Base-by-base conservation (phyloP, 2,888 invertebrate species). In the Eilema depressum region DNA sequence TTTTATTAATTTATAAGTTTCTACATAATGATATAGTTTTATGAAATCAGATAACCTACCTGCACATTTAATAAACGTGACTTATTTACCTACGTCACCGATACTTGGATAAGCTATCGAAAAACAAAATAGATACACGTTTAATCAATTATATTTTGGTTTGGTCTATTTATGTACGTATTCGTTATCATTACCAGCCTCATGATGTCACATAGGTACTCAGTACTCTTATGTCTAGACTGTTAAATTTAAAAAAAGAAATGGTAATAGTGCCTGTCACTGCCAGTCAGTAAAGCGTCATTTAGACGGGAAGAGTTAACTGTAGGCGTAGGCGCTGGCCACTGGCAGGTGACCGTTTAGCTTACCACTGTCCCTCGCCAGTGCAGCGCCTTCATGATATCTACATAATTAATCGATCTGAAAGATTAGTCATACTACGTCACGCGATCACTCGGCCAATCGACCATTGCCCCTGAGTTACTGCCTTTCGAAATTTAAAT, bases 401-500 rank as follows among this genome's bases (percentile, higher is more conserved):
- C 47, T 20, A 37, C 23, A 25, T 47, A 63, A 41, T 63, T 20
- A 2, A 47, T 0, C n/a, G 26, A 63, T 41, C 61, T 53, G 20
- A 47, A 64, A 0, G 63, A 63, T 26, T 53, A 26, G 5, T 64
- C 28, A 30, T 64, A n/a, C 53, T n/a, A 20, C n/a, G 47, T 7
- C 64, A 64, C 47, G 28, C 41, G 47, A 64, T 26, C 4, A 10
- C 41, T 47, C 17, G 63, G 47, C 26, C 47, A 20, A 53, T 53
- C 47, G 64, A 64, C 20, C 47, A 47, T 20, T 28, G 41, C 37
- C 41, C 63, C 12, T 64, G 17, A 11, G 1, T 26, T 47, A 47
- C 33, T 33, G 25, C 41, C 25, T 47, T 64, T 64, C n/a, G 28
- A 64, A 64, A 25, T 53, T 53, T n/a, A 63, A 63, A 63, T 25